These are phyloP conservation scores for Brienomyrus longianalis DNA, from an alignment of 2,113 vertebrate species.

Conservation along the genomic window DNA sequence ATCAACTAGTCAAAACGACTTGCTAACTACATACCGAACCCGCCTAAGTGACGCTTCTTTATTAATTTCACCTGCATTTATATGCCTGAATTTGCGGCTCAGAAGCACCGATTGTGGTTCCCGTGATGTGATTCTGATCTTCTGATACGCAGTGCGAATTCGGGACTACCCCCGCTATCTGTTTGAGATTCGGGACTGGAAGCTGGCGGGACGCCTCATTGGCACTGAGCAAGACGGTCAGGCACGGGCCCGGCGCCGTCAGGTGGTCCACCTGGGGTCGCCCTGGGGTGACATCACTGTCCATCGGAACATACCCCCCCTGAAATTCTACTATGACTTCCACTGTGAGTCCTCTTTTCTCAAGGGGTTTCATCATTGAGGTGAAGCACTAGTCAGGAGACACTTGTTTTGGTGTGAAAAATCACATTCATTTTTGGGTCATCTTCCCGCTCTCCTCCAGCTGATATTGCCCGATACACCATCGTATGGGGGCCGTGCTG, in stretches of 20 bases:
- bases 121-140: background rate
- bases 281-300: constrained; percentile 82
- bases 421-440: background rate
- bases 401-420: background rate
- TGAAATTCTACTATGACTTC: constrained; percentile 95
- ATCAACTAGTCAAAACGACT: background rate
- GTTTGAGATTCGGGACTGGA: constrained; percentile 93
- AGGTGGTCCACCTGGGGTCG: constrained; percentile 72
- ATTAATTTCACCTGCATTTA: background rate
- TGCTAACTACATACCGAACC: background rate
- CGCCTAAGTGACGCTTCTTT: background rate
- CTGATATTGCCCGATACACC: constrained; percentile 86
- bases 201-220: constrained; percentile 75
- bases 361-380: background rate
- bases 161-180: constrained; percentile 93
- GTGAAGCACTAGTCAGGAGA: background rate
- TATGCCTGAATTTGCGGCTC: background rate
- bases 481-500: constrained; percentile 97
- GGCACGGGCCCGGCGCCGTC: constrained; percentile 71
- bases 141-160: constrained; percentile 68
- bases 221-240: constrained; percentile 86
- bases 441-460: constrained; percentile 47
- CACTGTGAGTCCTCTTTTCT: constrained; percentile 70
- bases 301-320: constrained; percentile 87
- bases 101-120: background rate